Evolutionary conservation across 2,797 vertebrate species (phyloP), one percentile per base, ranked within the genome.

Genomic region (Schizopygopsis pylzovi): DNA sequence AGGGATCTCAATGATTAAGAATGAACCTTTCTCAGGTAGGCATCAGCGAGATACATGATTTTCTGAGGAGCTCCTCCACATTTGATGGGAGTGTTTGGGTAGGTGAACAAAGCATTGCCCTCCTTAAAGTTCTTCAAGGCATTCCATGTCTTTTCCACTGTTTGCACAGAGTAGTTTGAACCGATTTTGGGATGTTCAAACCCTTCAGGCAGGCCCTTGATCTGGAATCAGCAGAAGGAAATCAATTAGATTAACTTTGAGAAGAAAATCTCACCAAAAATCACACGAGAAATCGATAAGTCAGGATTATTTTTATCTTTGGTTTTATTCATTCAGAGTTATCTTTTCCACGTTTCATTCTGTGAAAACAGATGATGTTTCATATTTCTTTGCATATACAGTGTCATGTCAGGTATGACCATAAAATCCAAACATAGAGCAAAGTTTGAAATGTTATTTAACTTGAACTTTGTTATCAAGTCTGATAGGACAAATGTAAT

Each of bases 41-140:
- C 95, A 4, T 99, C 98, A 0, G 97, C 91, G 22, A 99, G 95
- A 91, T 99, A 99, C 98, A 99, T 99, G 90, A 99, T 99, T 93
- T 99, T 99, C 92, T 99, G 98, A 22, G 98, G 98, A 0, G 98
- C 98, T 4, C 98, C 98, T 0, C 96, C 97, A 90, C 98, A 99
- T 91, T 99, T 99, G 81, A 99, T 93, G 0, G 98, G 97, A 7
- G 97, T 98, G 83, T 99, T 98, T 70, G 98, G 98, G 89, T 97
- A 98, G 9, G 96, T 96, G 87, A 99, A 99, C 80, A 99, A 89
- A 45, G 98, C 98, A 49, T 99, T 99, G 79, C 98, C 98, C 87
- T 97, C 97, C 87, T 95, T 96, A 90, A 99, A 99, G 91, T 96
- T 92, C 87, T 97, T 96, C 87, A 99, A 90, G n/a, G 98, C 97